These are phyloP conservation scores for Plemyria rubiginata DNA, from an alignment of 2,888 invertebrate genomes.

Conservation along the genomic window DNA sequence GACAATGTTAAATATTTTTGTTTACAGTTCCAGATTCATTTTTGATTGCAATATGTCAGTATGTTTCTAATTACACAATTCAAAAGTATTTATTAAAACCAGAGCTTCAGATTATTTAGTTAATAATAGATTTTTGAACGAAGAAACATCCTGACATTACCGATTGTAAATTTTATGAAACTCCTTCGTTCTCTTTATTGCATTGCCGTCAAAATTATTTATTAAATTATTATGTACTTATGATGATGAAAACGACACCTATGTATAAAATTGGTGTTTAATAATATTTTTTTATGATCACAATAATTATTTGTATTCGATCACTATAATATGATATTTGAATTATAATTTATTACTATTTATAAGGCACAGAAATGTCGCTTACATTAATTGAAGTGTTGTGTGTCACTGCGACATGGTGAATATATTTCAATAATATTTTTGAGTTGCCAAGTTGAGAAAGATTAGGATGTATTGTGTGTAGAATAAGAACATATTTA, in stretches of 20 bases:
- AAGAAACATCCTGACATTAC: constrained; percentile 16
- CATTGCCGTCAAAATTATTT: constrained; percentile 18
- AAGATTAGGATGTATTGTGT: not conserved
- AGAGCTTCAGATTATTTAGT: not conserved
- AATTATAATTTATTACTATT: not conserved
- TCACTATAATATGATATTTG: not conserved
- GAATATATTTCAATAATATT: not conserved
- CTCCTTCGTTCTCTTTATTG: constrained; percentile 14
- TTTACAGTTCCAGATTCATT: constrained; percentile 6
- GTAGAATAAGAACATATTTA: not conserved
- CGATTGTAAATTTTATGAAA: constrained; percentile 6
- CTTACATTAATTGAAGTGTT: constrained; percentile 15
- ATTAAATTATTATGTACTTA: not conserved
- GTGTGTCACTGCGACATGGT: constrained; percentile 7
- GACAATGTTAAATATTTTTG: not conserved
- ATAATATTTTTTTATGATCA: not conserved
- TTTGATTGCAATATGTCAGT: constrained; percentile 19
- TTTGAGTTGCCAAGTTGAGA: not conserved
- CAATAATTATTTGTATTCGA: not conserved
- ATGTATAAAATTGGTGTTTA: constrained; percentile 6
- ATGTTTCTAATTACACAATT: constrained; percentile 11
- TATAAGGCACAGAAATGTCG: not conserved
- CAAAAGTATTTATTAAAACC: not conserved
- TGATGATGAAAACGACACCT: not conserved
- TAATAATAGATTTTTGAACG: not conserved